phyloP scores from a whole-genome alignment of 2,888 invertebrate genomes.

The Monoplex corrugatus region DNA sequence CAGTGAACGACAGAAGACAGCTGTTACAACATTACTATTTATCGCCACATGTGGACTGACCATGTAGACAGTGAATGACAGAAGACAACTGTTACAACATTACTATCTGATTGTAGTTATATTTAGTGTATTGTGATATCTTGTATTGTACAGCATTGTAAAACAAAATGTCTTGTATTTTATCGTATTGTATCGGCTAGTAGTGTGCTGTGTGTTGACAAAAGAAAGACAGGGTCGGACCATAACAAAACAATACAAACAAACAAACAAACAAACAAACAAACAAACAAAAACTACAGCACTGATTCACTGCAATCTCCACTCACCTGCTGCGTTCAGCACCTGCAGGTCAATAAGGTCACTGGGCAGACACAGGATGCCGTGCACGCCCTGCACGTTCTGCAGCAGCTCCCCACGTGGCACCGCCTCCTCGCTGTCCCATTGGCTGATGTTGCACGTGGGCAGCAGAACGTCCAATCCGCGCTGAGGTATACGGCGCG shows the following conservation, averaged over 20 bases:
- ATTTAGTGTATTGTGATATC: too few relatives aligned
- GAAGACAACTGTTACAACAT: too few relatives aligned
- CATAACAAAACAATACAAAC: background rate
- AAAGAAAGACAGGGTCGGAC: background rate
- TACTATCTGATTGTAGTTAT: too few relatives aligned
- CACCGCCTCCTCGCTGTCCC: constrained; percentile 73
- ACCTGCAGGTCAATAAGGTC: constrained; percentile 91
- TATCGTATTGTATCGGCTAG: too few relatives aligned
- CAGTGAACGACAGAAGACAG: too few relatives aligned
- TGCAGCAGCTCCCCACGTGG: constrained; percentile 86
- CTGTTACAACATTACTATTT: too few relatives aligned
- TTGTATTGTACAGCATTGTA: too few relatives aligned
- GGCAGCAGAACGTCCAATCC: constrained; percentile 72
- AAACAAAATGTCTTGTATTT: too few relatives aligned
- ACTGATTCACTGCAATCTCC: too few relatives aligned
- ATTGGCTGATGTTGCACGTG: constrained; percentile 73
- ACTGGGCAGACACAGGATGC: constrained; percentile 89
- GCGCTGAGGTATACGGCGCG: constrained; percentile 74
- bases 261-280: background rate
- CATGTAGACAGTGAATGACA: too few relatives aligned
- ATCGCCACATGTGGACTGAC: too few relatives aligned
- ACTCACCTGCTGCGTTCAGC: constrained; percentile 86
- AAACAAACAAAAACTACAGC: background rate
- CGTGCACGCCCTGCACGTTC: constrained; percentile 88
- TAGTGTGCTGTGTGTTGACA: too few relatives aligned